A percentile compares a stretch with the other conserved stretches of the same genome.
Evolutionary conservation across 2,888 invertebrate species (phyloP).

Genomic region (Frankliniella intonsa): DNA sequence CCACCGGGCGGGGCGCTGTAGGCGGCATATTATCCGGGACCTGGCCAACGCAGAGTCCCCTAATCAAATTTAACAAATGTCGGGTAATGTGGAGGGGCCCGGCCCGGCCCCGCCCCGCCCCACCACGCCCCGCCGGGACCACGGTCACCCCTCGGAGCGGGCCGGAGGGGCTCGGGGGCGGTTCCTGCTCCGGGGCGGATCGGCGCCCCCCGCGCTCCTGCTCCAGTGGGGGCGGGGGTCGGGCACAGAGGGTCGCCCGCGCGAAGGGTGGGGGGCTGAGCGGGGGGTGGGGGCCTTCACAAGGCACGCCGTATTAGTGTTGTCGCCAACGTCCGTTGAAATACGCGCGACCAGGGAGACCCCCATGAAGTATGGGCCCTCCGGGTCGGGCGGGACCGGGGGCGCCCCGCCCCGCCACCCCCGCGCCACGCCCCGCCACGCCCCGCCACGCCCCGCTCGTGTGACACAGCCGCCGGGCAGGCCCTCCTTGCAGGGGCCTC

Average conservation of each 20-base stretch:
- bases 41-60: background rate
- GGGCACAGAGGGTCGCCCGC: background rate
- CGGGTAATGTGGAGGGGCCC: background rate
- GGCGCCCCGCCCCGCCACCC: background rate
- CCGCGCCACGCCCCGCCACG: background rate
- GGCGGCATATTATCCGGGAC: background rate
- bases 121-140: background rate
- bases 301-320: constrained; percentile 22
- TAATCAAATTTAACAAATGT: constrained; percentile 27
- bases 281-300: background rate
- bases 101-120: background rate
- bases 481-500: no score
- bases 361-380: constrained; percentile 16
- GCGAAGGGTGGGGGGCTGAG: background rate
- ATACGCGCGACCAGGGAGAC: constrained; percentile 11
- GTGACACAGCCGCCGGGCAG: no score
- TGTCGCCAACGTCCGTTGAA: background rate
- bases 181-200: no score
- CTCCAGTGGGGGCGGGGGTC: background rate
- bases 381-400: background rate
- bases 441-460: background rate
- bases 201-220: no score
- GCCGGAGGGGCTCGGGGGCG: background rate
- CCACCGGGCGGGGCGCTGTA: background rate
- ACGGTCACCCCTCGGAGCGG: background rate